A percentile compares a stretch with the other conserved stretches of the same genome.
These are phyloP conservation scores for Acanthosepion pharaonis DNA, from an alignment of 2,888 invertebrate genomes.

Conservation along the genomic window DNA sequence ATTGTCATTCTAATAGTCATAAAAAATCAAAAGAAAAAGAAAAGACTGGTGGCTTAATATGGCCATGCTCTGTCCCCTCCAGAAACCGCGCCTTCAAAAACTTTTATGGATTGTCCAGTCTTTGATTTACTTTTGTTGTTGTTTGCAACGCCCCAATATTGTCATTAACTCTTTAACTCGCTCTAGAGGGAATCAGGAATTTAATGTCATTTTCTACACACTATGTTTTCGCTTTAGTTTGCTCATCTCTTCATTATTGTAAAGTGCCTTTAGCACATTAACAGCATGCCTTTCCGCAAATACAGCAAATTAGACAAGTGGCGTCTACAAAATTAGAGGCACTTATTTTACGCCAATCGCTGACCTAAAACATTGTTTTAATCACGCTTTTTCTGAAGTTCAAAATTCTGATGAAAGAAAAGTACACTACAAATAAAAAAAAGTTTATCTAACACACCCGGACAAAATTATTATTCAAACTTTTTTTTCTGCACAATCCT, in stretches of 20 bases:
- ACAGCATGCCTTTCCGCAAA: background rate
- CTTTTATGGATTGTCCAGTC: background rate
- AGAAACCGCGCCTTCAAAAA: background rate
- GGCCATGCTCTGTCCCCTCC: background rate
- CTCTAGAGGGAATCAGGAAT: background rate
- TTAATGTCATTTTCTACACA: background rate
- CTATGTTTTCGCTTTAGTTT: background rate
- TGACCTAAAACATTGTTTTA: background rate
- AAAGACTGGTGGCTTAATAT: background rate
- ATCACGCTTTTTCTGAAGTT: background rate
- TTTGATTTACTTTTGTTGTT: background rate
- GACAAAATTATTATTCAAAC: no score
- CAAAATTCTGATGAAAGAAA: background rate
- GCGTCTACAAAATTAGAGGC: background rate
- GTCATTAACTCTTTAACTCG: background rate
- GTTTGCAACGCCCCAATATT: background rate
- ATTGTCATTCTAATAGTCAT: background rate
- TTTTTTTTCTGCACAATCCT: no score
- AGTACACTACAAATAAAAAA: background rate
- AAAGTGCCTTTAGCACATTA: background rate
- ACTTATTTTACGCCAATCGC: slow-evolving; percentile 2
- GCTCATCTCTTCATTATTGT: background rate
- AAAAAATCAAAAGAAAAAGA: background rate
- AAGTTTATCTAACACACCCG: no score
- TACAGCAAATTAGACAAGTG: background rate